These are phyloP conservation scores for Symphodus melops DNA, from an alignment of 2,113 vertebrate genomes.

Conservation along the genomic window DNA sequence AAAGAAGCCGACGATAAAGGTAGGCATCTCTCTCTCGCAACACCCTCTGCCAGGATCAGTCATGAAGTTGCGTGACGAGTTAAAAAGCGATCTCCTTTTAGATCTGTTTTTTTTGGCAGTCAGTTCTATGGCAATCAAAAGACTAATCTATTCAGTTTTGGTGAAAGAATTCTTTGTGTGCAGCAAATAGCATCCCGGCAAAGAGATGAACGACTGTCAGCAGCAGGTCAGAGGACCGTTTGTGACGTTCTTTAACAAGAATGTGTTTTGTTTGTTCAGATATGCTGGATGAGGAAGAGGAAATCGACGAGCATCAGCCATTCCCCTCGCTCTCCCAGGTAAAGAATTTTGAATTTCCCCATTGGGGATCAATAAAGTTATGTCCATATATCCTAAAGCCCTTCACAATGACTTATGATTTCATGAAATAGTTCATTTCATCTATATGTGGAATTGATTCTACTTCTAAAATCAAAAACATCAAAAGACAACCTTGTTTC, in stretches of 20 bases:
- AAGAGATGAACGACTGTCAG: neutral
- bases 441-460: no score
- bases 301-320: constrained; percentile 93
- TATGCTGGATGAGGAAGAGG: constrained; percentile 87
- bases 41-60: neutral
- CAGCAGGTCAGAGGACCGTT: neutral
- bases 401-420: neutral
- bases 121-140: neutral
- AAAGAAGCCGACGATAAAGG: constrained; percentile 89
- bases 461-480: no score
- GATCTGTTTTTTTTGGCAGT: neutral
- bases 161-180: neutral
- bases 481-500: neutral
- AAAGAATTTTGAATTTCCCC: no score
- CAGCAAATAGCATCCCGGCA: neutral
- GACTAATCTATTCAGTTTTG: neutral
- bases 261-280: constrained; percentile 77
- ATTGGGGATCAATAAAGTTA: no score
- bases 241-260: neutral
- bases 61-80: neutral
- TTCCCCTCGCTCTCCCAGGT: constrained; percentile 97
- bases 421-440: neutral
- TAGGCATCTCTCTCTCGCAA: constrained; percentile 62
- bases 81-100: neutral
- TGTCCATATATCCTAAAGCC: no score